Percentiles rank a stretch among this genome's conserved stretches.
Evolutionary conservation across 2,797 vertebrate genomes (phyloP).

Genomic region (Xyrichtys novacula): DNA sequence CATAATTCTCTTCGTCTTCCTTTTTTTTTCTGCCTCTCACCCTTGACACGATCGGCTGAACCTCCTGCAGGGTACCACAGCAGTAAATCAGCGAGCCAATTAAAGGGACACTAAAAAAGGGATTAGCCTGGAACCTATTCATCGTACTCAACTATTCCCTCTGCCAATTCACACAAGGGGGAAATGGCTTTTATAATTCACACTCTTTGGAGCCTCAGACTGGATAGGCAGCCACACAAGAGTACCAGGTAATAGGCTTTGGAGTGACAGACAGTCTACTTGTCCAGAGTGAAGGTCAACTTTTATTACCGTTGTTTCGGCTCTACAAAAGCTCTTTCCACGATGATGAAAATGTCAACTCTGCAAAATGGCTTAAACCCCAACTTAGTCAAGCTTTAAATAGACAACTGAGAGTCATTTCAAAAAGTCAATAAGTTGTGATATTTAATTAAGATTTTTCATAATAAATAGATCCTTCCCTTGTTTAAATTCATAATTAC

Average conservation of each 20-base stretch:
- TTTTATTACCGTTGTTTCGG: slow-evolving; percentile 37
- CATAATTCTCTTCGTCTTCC: neutral
- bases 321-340: slow-evolving; percentile 3
- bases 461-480: slow-evolving; percentile 7
- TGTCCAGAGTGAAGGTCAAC: slow-evolving; percentile 58
- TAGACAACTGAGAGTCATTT: neutral
- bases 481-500: neutral
- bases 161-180: slow-evolving; percentile 49
- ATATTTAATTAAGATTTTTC: neutral
- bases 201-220: slow-evolving; percentile 48
- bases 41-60: slow-evolving; percentile 34
- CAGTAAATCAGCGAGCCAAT: slow-evolving; percentile 80
- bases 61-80: slow-evolving; percentile 54
- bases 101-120: slow-evolving; percentile 78
- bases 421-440: neutral
- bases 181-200: slow-evolving; percentile 74
- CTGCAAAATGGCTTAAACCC: neutral
- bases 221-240: slow-evolving; percentile 37
- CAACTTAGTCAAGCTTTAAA: neutral
- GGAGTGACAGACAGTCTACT: slow-evolving; percentile 50
- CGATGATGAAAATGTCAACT: slow-evolving; percentile 13
- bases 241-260: slow-evolving; percentile 47
- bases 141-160: slow-evolving; percentile 64
- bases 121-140: slow-evolving; percentile 75
- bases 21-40: slow-evolving; percentile 10